These are phyloP conservation scores for Eilema griseolum DNA, from an alignment of 2,888 invertebrate genomes.

Conservation along the genomic window DNA sequence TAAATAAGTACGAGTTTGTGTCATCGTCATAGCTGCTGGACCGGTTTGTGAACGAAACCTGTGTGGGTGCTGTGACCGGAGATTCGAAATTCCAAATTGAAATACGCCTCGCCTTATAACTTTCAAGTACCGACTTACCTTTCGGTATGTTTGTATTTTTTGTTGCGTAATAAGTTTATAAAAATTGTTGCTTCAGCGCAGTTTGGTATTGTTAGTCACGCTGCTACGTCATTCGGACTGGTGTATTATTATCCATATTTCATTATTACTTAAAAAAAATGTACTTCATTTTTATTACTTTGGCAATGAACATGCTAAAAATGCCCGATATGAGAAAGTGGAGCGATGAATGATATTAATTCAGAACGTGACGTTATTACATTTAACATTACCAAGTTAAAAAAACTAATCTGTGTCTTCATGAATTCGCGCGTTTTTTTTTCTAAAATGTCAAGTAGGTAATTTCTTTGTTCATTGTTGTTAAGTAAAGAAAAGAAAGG, in stretches of 20 bases:
- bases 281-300: slow-evolving; percentile 23
- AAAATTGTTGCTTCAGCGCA: slow-evolving; percentile 40
- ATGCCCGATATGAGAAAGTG: slow-evolving; percentile 33
- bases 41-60: slow-evolving; percentile 79
- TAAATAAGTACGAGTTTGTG: slow-evolving; percentile 83
- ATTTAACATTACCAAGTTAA: background rate
- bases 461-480: too few species aligned
- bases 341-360: slow-evolving; percentile 35
- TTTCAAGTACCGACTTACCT: slow-evolving; percentile 59
- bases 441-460: too few species aligned
- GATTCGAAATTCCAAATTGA: slow-evolving; percentile 71
- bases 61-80: slow-evolving; percentile 72
- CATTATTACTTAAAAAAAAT: slow-evolving; percentile 8
- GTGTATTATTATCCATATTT: slow-evolving; percentile 5
- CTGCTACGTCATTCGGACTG: slow-evolving; percentile 28
- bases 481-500: background rate
- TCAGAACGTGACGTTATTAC: slow-evolving; percentile 61
- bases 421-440: background rate
- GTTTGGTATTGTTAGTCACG: slow-evolving; percentile 52
- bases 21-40: slow-evolving; percentile 71
- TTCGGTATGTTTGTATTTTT: slow-evolving; percentile 58
- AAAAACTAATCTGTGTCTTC: background rate
- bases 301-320: slow-evolving; percentile 47
- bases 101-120: slow-evolving; percentile 49
- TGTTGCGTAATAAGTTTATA: slow-evolving; percentile 73